These are phyloP conservation scores for Misgurnus mizolepis DNA, from an alignment of 2,113 vertebrate species.

Conservation along the genomic window DNA sequence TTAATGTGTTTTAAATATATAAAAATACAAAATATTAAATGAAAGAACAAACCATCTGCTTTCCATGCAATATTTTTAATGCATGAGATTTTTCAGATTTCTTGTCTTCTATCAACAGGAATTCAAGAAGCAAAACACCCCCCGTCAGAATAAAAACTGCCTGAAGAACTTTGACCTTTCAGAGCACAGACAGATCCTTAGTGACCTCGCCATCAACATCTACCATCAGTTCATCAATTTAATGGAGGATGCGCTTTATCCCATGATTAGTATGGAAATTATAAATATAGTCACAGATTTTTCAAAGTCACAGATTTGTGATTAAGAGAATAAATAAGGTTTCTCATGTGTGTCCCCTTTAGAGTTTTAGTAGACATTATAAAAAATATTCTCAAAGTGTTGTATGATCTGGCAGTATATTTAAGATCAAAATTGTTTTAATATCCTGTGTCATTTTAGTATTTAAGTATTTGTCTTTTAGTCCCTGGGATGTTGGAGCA, in stretches of 20 bases:
- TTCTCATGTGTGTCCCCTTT: too few species aligned
- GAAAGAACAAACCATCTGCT: too few species aligned
- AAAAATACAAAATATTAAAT: too few species aligned
- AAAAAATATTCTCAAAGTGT: too few species aligned
- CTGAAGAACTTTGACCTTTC: conserved; percentile 94
- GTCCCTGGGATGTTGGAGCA: conserved; percentile 95
- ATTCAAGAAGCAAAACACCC: conserved; percentile 85
- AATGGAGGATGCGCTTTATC: conserved; percentile 85
- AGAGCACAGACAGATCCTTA: conserved; percentile 92
- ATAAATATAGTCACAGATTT: not conserved
- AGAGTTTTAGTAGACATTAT: too few species aligned
- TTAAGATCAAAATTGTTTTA: too few species aligned
- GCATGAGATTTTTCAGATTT: too few species aligned
- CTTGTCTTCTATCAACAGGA: conserved; percentile 71
- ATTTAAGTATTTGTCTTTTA: conserved; percentile 52
- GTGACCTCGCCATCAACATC: conserved; percentile 91
- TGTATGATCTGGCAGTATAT: too few species aligned
- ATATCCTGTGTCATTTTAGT: too few species aligned
- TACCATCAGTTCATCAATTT: conserved; percentile 86
- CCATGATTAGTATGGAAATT: conserved; percentile 82
- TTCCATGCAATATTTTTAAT: too few species aligned
- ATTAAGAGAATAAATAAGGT: too few species aligned
- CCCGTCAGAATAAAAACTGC: conserved; percentile 89
- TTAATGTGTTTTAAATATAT: too few species aligned
- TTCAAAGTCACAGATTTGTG: not conserved